A percentile compares a stretch with the other conserved stretches of the same genome.
phyloP scores from a whole-genome alignment of 2,888 invertebrate genomes.

The Caenorhabditis sulstoni region DNA sequence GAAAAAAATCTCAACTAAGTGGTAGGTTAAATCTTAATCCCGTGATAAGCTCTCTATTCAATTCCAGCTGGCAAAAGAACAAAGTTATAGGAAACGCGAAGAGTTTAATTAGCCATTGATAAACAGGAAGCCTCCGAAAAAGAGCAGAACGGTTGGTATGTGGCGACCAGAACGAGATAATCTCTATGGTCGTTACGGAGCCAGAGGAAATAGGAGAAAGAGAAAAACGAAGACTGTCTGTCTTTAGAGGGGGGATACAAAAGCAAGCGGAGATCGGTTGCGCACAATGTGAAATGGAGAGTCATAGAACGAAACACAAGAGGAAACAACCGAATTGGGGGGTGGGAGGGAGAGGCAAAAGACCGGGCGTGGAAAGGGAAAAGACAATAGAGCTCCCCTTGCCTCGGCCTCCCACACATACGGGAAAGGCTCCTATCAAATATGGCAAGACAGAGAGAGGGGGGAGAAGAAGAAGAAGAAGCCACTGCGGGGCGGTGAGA shows the following conservation, averaged over 20 bases:
- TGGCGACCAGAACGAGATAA: neutral
- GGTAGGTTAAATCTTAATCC: too few relatives aligned
- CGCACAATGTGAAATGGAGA: slow-evolving; percentile 22
- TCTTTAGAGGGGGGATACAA: slow-evolving; percentile 26
- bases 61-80: neutral
- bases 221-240: slow-evolving; percentile 15
- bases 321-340: slow-evolving; percentile 2
- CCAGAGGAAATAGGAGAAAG: neutral
- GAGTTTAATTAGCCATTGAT: neutral
- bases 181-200: neutral
- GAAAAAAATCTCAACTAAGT: too few relatives aligned
- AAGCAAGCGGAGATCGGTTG: slow-evolving; percentile 12
- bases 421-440: slow-evolving; percentile 27
- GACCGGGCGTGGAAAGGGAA: too few relatives aligned
- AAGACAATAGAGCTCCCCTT: slow-evolving; percentile 38
- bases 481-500: neutral
- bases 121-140: neutral
- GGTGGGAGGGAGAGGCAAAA: slow-evolving; percentile 10
- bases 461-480: neutral
- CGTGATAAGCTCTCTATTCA: too few relatives aligned
- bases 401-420: slow-evolving; percentile 3
- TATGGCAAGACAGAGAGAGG: slow-evolving; percentile 1
- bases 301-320: slow-evolving; percentile 16
- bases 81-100: neutral
- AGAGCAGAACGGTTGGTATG: neutral